phyloP scores from a whole-genome alignment of 2,797 vertebrate genomes.

The Siniperca undulata region DNA sequence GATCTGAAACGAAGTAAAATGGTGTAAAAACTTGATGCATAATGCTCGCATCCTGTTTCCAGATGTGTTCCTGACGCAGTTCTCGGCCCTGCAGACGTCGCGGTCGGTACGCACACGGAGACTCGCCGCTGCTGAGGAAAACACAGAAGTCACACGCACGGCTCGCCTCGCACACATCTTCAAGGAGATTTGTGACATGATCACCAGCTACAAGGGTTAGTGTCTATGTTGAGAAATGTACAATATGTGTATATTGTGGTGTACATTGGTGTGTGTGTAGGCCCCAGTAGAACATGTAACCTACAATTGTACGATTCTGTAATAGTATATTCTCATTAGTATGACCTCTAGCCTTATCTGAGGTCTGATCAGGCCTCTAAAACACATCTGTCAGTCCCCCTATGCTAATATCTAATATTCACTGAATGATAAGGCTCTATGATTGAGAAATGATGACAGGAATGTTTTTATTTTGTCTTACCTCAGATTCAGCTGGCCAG shows the following conservation, averaged over 20 bases:
- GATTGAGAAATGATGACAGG: constrained; percentile 39
- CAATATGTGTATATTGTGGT: not conserved
- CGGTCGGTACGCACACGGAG: constrained; percentile 95
- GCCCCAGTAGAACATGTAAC: not conserved
- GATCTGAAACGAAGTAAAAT: not conserved
- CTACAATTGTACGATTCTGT: not conserved
- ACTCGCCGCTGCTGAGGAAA: constrained; percentile 95
- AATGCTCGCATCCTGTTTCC: constrained; percentile 45
- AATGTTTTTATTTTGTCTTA: constrained; percentile 44
- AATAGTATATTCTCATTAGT: constrained; percentile 8
- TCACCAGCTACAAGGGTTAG: constrained; percentile 96
- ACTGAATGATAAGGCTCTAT: constrained; percentile 3
- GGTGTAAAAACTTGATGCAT: not conserved
- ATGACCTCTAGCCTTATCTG: constrained; percentile 25
- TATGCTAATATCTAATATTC: not conserved
- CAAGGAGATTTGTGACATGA: constrained; percentile 99
- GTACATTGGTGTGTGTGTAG: too few relatives aligned
- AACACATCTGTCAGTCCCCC: constrained; percentile 29
- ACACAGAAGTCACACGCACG: constrained; percentile 96
- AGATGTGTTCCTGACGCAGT: constrained; percentile 99
- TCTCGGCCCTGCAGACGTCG: constrained; percentile 96
- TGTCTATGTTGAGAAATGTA: not conserved
- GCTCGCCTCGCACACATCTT: constrained; percentile 99
- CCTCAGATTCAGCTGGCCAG: constrained; percentile 93
- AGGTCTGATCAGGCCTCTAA: constrained; percentile 18